Evolutionary conservation across 2,888 invertebrate species (phyloP), one percentile per base, ranked within the genome.

Genomic region (Apamea anceps): DNA sequence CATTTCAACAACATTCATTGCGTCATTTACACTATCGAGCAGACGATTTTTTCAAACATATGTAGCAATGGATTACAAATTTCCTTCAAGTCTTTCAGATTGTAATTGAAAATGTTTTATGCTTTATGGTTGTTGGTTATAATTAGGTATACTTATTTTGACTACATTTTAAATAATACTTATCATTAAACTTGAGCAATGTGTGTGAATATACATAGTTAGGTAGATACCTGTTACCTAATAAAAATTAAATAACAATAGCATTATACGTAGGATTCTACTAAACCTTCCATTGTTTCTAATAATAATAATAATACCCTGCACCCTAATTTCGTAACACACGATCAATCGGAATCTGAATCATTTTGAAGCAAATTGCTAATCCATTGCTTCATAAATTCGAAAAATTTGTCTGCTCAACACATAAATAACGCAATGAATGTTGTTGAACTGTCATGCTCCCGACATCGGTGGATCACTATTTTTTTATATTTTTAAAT

Each of bases 211-310:
- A 48, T 48, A 48, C 37, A 25, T 54, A 25, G 54, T 7, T 60
- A n/a, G 13, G 60, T 12, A 60, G n/a, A 60, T n/a, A 25, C 13
- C 5, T 51, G 18, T 1, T 15, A 21, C 25, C 25, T 25, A 51
- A 15, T 37, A 37, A 0, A 18, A 37, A n/a, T 72, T 37, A n/a
- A 37, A 37, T 37, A 60, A 0, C 12, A 37, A 12, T 7, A 18
- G 18, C 7, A n/a, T n/a, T 18, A 12, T 12, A n/a, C 10, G 25
- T 62, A n/a, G 37, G 37, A 72, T 37, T 72, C 6, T 15, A 45
- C 2, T 25, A 25, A 81, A 45, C 45, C 13, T 79, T 42, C 57
- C 62, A 80, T 71, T 86, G 15, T 66, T 51, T 72, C 37, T 7
- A 32, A 32, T 32, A 32, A 32, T 32, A 32, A 32, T 32, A 32